phyloP scores from a whole-genome alignment of 2,113 vertebrate species.

The Plestiodon gilberti region DNA sequence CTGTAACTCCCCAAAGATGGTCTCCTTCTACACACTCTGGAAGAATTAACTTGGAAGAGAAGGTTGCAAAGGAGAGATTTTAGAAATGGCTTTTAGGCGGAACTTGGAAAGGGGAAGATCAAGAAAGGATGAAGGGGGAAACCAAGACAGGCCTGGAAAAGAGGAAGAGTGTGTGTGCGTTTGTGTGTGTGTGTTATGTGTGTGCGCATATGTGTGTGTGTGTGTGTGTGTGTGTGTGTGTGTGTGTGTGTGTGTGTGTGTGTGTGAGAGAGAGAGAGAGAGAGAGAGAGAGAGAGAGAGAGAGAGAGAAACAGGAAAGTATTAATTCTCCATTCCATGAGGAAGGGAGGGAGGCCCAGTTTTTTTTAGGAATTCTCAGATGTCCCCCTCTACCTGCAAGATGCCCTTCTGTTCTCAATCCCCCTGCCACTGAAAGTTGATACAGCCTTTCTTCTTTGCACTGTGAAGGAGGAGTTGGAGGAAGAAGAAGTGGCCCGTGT shows the following conservation, averaged over 20 bases:
- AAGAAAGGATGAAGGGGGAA: background rate
- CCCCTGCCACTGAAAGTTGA: background rate
- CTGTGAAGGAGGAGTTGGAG: conserved; percentile 34
- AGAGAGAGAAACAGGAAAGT: background rate
- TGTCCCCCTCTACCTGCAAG: background rate
- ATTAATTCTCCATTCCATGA: background rate
- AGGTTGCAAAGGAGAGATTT: background rate
- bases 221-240: too few species aligned
- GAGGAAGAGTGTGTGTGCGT: too few species aligned
- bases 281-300: background rate
- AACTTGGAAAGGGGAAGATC: background rate
- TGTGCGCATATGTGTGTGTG: too few species aligned
- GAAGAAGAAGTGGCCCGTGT: conserved; percentile 32
- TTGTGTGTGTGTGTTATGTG: too few species aligned
- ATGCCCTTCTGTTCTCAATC: background rate
- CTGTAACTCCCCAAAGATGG: conserved; percentile 7
- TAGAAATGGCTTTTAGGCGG: too few species aligned
- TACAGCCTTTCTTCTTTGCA: background rate
- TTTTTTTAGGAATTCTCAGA: background rate
- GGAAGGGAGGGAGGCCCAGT: background rate
- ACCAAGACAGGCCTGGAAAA: background rate
- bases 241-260: too few species aligned
- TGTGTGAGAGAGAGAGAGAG: too few species aligned
- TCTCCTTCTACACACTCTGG: background rate
- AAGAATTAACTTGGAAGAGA: background rate